Base-by-base conservation (phyloP, 2,797 vertebrate genomes). In the Bovichtus variegatus region DNA sequence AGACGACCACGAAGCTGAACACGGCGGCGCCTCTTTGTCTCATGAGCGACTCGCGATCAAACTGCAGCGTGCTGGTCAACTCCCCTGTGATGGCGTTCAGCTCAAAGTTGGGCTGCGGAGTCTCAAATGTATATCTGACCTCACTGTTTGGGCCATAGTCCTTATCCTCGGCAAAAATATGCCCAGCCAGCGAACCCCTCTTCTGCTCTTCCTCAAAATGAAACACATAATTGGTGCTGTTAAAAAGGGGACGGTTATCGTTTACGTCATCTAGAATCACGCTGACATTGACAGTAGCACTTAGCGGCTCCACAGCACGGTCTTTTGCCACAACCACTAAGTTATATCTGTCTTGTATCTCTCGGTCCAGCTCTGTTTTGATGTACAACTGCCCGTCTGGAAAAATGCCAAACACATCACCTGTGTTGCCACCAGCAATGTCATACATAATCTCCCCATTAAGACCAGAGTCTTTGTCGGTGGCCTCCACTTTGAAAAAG, bases 201-300 rank as follows among this genome's bases (percentile, higher is more conserved):
- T 71, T 91, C 91, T 97, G 97, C 68, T 99, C 98, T 70, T 99
- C 98, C 84, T 97, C 96, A 80, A 99, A 98, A 74, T 96, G 96
- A 92, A 99, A 99, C 8, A 98, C 97, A 3, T 99, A 99, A 89
- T 96, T 99, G 18, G 98, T 99, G 87, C 97, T 99, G 92, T 99
- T 98, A 85, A 99, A 99, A 54, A 99, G 94, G 2, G 98, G 98
- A 0, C 98, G 96, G 68, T 99, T 99, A 66, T 99, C 98, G 36
- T 99, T 99, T 3, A 99, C 97, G 38, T 99, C 98, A 44, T 99
- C 97, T 15, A 99, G 90, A 81, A 98, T 95, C 7, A 99, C 94
- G 0, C 95, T 99, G 84, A 99, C 97, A 0, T 99, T 99, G 63
- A 99, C 97, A 3, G 94, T 95, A 62, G 97, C 96, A 40, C 94